Evolutionary conservation across 2,797 vertebrate species (phyloP), one percentile per base, ranked within the genome.

Genomic region (Sebastes diploproa): DNA sequence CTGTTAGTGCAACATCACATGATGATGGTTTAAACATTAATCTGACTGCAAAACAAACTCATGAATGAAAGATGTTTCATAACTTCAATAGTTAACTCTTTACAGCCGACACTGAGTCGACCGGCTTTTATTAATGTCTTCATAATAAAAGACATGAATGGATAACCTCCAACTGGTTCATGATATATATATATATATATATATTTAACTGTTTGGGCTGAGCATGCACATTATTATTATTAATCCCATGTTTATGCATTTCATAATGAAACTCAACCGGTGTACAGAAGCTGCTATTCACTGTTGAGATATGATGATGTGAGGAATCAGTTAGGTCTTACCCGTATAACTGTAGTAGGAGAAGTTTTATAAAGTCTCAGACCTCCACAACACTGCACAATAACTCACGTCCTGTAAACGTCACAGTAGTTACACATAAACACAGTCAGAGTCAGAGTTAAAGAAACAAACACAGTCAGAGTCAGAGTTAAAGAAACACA

Each of bases 291-390:
- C 54, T 60, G 25, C 14, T 73, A n/a, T 38, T 38, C 20, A 46
- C 68, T 50, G 75, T 46, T 42, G 63, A 38, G 36, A 38, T 14
- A 38, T 38, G 89, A 93, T 87, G 87, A 91, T 91, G 93, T 94
- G 92, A 95, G 89, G 92, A 95, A 96, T 96, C 94, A 94, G 94
- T 95, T 94, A 91, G 88, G 86, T 95, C 96, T 96, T 96, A 96
- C 96, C 96, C 87, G 95, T 74, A 56, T 82, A 90, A 95, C 89
- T 94, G 95, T 92, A 89, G 94, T 89, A 90, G 95, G 84, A 91
- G 95, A 93, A 91, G 94, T 95, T 94, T 94, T 95, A 94, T 95
- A 93, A 86, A 90, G 94, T 94, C 95, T 96, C 94, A 93, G 91
- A 95, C 88, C 94, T 95, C 95, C 95, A 93, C 88, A 93, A 96